A percentile compares a stretch with the other conserved stretches of the same genome.
phyloP scores from a whole-genome alignment of 1,140 invertebrate genomes.

The Chlorops oryzae region DNA sequence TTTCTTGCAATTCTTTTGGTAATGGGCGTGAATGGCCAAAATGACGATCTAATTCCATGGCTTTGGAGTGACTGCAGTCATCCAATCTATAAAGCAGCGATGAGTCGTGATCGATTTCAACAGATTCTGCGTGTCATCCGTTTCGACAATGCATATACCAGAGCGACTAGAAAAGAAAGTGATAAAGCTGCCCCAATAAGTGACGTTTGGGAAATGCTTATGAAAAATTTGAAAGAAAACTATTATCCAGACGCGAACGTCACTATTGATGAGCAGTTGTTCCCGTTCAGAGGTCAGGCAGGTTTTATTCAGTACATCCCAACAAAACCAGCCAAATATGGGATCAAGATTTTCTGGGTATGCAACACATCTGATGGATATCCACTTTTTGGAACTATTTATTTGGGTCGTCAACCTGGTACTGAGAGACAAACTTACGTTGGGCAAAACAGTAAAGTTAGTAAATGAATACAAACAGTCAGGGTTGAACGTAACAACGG shows the following conservation, averaged over 20 bases:
- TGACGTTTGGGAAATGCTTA: constrained; percentile 1
- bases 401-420: no score
- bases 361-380: constrained; percentile 13
- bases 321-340: constrained; percentile 27
- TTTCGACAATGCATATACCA: constrained; percentile 31
- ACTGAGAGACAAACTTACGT: no score
- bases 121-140: constrained; percentile 25
- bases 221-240: constrained; percentile 13
- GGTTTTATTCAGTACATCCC: constrained; percentile 43
- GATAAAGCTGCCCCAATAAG: constrained; percentile 27
- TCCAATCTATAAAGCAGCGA: constrained; percentile 7
- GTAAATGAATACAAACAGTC: no score
- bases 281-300: constrained; percentile 40
- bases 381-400: constrained; percentile 1
- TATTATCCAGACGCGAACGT: constrained; percentile 37
- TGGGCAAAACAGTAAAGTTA: no score
- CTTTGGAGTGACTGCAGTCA: constrained; percentile 3
- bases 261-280: constrained; percentile 45
- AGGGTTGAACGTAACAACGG: no score
- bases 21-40: not conserved
- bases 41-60: constrained; percentile 1
- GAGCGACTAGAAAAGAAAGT: constrained; percentile 19
- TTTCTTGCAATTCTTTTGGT: no score
- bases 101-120: constrained; percentile 7
- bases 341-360: constrained; percentile 17